These are phyloP conservation scores for Pocillopora grandis DNA, from an alignment of 92 coral and sea anemone genomes.

Conservation along the genomic window DNA sequence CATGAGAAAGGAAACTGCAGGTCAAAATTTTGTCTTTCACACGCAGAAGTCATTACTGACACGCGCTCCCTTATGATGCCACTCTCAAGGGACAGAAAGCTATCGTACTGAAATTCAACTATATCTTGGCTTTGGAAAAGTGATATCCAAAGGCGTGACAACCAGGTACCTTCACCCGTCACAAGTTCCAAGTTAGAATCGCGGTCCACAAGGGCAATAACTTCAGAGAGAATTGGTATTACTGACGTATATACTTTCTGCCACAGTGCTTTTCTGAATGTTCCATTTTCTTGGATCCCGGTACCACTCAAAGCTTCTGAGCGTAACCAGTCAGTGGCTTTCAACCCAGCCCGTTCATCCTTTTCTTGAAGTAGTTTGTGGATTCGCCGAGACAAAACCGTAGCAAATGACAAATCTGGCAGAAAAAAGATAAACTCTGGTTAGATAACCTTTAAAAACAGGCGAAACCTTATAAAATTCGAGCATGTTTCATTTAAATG, in stretches of 20 bases:
- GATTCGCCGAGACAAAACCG: constrained; percentile 64
- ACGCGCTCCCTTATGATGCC: constrained; percentile 19
- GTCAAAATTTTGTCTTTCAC: constrained; percentile 50
- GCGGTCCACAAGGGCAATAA: constrained; percentile 69
- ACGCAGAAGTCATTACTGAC: constrained; percentile 62
- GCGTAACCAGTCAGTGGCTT: constrained; percentile 74
- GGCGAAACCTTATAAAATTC: too few relatives aligned
- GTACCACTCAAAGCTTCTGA: constrained; percentile 65
- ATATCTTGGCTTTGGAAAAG: constrained; percentile 50
- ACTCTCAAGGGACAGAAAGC: not conserved
- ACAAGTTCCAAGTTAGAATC: constrained; percentile 67
- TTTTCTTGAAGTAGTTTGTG: constrained; percentile 70
- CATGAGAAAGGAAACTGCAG: constrained; percentile 20
- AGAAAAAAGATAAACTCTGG: not conserved
- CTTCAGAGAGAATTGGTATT: constrained; percentile 77
- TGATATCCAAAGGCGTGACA: constrained; percentile 58
- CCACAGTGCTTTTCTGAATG: constrained; percentile 87
- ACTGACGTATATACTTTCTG: constrained; percentile 65
- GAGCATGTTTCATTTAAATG: not conserved
- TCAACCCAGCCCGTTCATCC: constrained; percentile 57
- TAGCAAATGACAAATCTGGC: constrained; percentile 33
- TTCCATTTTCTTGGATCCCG: constrained; percentile 76
- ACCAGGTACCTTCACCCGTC: constrained; percentile 39
- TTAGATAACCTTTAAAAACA: too few relatives aligned
- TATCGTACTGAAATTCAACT: constrained; percentile 57